Conservation (phyloP, 2,888 invertebrate genomes). For the Megamerina dolium region DNA sequence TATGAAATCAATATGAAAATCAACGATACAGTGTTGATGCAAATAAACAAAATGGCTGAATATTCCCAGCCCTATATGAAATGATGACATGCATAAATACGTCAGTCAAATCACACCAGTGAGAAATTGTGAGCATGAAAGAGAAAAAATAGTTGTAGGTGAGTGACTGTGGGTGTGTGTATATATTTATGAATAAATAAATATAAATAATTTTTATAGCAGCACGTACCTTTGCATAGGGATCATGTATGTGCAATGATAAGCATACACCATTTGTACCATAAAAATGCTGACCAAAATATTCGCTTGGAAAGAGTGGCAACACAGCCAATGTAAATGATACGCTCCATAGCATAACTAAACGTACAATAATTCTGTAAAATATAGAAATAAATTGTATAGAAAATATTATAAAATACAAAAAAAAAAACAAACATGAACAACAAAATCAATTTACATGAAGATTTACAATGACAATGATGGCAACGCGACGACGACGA, state of each 20-base stretch:
- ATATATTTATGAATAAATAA: too few relatives aligned
- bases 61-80: conserved; percentile 55
- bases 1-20: conserved; percentile 56
- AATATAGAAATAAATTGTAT: conserved; percentile 7
- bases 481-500: too few relatives aligned
- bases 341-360: conserved; percentile 52
- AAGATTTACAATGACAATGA: too few relatives aligned
- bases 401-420: not conserved
- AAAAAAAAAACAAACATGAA: not conserved
- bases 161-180: too few relatives aligned
- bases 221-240: conserved; percentile 52
- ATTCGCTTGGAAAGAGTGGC: conserved; percentile 51
- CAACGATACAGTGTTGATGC: conserved; percentile 54
- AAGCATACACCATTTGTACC: conserved; percentile 58
- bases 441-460: too few relatives aligned
- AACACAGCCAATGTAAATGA: conserved; percentile 51
- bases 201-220: too few relatives aligned
- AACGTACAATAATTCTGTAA: conserved; percentile 50
- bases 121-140: too few relatives aligned
- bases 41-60: conserved; percentile 55
- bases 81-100: too few relatives aligned
- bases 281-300: conserved; percentile 56
- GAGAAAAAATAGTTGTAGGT: too few relatives aligned
- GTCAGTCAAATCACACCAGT: too few relatives aligned
- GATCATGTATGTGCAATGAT: conserved; percentile 57